Conservation (phyloP, 1,140 invertebrate species). For the Oryctes rhinoceros region DNA sequence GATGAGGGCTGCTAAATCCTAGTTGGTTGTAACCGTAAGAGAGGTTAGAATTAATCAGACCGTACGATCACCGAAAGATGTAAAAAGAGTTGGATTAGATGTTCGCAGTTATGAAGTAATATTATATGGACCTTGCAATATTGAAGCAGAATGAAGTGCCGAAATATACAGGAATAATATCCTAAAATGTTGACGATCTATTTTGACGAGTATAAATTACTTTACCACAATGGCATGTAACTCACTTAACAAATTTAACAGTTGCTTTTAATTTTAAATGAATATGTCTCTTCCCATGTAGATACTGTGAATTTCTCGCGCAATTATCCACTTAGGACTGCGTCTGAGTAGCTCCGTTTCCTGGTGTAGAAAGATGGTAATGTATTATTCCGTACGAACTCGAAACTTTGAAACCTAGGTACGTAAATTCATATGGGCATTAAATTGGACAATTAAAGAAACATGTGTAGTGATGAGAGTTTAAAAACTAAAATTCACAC, state of each 20-base stretch:
- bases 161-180: too few relatives aligned
- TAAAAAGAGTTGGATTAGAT: too few relatives aligned
- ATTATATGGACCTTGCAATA: too few relatives aligned
- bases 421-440: not conserved
- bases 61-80: too few relatives aligned
- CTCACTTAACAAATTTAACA: constrained; percentile 3
- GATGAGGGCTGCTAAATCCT: not conserved
- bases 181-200: too few relatives aligned
- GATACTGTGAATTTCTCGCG: constrained; percentile 11
- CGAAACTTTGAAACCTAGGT: not conserved
- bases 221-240: not conserved
- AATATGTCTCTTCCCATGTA: constrained; percentile 22
- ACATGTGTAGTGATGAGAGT: too few relatives aligned
- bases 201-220: not conserved
- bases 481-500: too few relatives aligned
- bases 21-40: not conserved
- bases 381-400: not conserved
- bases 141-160: too few relatives aligned
- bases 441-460: too few relatives aligned
- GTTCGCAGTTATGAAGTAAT: too few relatives aligned
- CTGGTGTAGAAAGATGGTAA: not conserved
- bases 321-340: constrained; percentile 10
- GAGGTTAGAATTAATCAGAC: not conserved
- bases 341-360: not conserved
- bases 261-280: constrained; percentile 24